These are phyloP conservation scores for Typhlomys cinereus DNA, from an alignment of 2,113 vertebrate genomes.

Conservation along the genomic window DNA sequence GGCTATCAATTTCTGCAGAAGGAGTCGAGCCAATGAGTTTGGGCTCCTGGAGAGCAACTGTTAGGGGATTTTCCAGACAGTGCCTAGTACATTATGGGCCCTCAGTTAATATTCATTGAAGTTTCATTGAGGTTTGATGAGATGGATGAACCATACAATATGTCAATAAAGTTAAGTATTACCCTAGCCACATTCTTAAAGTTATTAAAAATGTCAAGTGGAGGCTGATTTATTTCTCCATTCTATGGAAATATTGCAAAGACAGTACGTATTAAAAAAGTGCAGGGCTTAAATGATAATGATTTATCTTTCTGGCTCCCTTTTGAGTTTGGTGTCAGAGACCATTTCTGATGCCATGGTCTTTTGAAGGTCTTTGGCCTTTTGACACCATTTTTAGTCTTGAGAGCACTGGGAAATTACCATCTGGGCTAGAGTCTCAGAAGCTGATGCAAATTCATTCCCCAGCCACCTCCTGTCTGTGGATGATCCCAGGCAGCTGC, in stretches of 20 bases:
- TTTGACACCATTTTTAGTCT: slow-evolving; percentile 49
- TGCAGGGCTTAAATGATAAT: slow-evolving; percentile 73
- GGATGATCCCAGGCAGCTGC: neutral
- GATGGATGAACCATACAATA: slow-evolving; percentile 81
- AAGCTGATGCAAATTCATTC: neutral
- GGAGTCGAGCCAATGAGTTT: slow-evolving; percentile 9
- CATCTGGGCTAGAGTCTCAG: neutral
- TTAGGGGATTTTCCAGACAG: slow-evolving; percentile 46
- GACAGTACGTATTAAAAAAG: slow-evolving; percentile 67
- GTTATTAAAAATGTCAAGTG: slow-evolving; percentile 82
- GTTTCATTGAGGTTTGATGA: slow-evolving; percentile 81
- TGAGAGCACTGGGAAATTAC: slow-evolving; percentile 7
- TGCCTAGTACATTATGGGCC: slow-evolving; percentile 64
- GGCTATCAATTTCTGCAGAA: slow-evolving; percentile 31
- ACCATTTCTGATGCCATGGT: neutral
- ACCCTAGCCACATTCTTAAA: slow-evolving; percentile 81
- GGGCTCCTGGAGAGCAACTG: neutral
- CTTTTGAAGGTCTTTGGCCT: slow-evolving; percentile 51
- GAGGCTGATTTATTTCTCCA: slow-evolving; percentile 79
- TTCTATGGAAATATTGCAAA: slow-evolving; percentile 78
- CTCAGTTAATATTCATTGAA: slow-evolving; percentile 76
- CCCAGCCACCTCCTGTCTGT: neutral
- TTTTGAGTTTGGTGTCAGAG: slow-evolving; percentile 51
- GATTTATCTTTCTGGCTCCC: slow-evolving; percentile 68
- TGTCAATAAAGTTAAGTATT: slow-evolving; percentile 83